Evolutionary conservation across 2,797 vertebrate genomes (phyloP), one percentile per base, ranked within the genome.

Genomic region (Telmatherina bonti): DNA sequence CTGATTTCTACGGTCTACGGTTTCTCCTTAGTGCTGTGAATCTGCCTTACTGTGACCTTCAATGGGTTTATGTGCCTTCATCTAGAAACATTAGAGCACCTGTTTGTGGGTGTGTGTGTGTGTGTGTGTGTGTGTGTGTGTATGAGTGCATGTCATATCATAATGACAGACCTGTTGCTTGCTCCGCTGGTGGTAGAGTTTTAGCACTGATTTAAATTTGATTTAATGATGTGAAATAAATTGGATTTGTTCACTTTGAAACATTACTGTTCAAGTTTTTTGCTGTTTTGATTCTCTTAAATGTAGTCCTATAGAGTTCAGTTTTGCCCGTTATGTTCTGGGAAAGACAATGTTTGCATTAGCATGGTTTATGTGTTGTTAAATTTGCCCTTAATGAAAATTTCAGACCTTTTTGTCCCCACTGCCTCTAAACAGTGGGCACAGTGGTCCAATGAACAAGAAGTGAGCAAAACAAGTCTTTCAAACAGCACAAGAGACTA

Each of bases 51-150:
- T 93, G 92, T 94, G 91, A 92, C 92, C 93, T 93, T 88, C 80
- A 89, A 88, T 92, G 88, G 93, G 91, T 93, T 93, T 91, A 92
- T 91, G 94, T 95, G 94, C 94, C 94, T 95, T 95, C 92, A 93
- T 94, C 83, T 94, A 94, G 92, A 91, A 79, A 91, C 89, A 89
- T 87, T 88, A 92, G 84, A 89, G 88, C 83, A 90, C 88, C 78
- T 89, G 85, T 89, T 53, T 78, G 70, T 74, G 63, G 56, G 74
- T 72, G 67, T 55, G 53, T 45, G 57, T 56, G 61, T 56, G 75
- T 49, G 74, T 72, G 67, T 55, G 53, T 45, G 57, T 56, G 61
- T 56, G 75, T 49, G 45, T 47, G 62, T 66, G 70, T 62, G 62
- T 43, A 62, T 47, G 74, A 27, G 31, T 43, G 61, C 30, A 64